Percentiles rank a stretch among this genome's conserved stretches.
These are phyloP conservation scores for Euspilapteryx auroguttella DNA, from an alignment of 2,888 invertebrate species.

Conservation along the genomic window DNA sequence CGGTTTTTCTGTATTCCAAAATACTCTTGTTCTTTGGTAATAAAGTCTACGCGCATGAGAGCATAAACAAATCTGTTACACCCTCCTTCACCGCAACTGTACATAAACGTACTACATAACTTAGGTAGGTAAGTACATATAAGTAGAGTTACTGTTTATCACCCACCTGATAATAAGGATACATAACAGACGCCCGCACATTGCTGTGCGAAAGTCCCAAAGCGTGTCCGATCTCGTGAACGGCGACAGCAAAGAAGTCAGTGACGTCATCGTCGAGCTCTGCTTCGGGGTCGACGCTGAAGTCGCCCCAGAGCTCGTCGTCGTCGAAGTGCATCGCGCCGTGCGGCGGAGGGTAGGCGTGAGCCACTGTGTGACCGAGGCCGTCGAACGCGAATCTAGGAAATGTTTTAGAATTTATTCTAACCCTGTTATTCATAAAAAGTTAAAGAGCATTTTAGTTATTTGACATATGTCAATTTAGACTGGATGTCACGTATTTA, in stretches of 20 bases:
- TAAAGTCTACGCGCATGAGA: too few relatives aligned
- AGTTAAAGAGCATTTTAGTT: too few relatives aligned
- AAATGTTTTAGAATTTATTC: background rate
- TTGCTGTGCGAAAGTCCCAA: slow-evolving; percentile 74
- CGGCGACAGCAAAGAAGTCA: slow-evolving; percentile 72
- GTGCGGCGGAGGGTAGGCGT: slow-evolving; percentile 75
- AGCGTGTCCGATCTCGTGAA: slow-evolving; percentile 79
- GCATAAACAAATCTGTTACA: too few relatives aligned
- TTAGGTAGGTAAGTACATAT: too few relatives aligned
- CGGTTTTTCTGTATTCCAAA: too few relatives aligned
- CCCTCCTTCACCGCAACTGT: too few relatives aligned
- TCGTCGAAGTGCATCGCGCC: slow-evolving; percentile 82
- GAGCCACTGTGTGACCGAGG: slow-evolving; percentile 70
- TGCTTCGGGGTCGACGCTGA: slow-evolving; percentile 16
- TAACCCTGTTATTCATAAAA: too few relatives aligned
- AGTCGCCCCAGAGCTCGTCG: slow-evolving; percentile 71
- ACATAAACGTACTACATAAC: too few relatives aligned
- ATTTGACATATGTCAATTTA: too few relatives aligned
- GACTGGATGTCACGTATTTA: too few relatives aligned
- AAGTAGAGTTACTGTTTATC: too few relatives aligned
- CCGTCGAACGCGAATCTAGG: slow-evolving; percentile 77
- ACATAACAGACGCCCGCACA: slow-evolving; percentile 71
- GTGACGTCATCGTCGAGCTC: slow-evolving; percentile 50
- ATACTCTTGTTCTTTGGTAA: too few relatives aligned
- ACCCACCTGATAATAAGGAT: slow-evolving; percentile 74